Evolutionary conservation across 2,888 invertebrate genomes (phyloP), one percentile per base, ranked within the genome.

Genomic region (Mimachlamys varia): DNA sequence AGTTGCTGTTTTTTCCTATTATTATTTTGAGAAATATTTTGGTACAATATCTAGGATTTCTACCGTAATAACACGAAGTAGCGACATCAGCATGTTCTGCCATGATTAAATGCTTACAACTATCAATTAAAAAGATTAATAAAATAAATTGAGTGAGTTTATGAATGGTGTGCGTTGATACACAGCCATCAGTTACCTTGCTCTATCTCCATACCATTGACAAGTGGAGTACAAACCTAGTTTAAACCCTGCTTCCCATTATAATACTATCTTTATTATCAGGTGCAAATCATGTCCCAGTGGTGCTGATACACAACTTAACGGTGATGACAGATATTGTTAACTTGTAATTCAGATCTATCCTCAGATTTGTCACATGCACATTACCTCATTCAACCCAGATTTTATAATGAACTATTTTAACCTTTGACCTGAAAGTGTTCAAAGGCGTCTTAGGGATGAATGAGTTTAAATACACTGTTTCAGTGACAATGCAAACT

Each of bases 61-160:
- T 76, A 76, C 76, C 76, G 33, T 76, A 76, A 76, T 15, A 76
- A 76, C 27, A 76, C 76, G 5, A 76, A 33, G 76, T 58, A 58
- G 58, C 58, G 58, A 58, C 58, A 58, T 58, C 58, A 58, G 58
- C 58, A 58, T 58, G 58, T 58, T 58, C 76, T 33, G 76, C 33
- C 33, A 33, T 76, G 76, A 76, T 76, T 33, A 76, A 76, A 76
- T 76, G 33, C 76, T 27, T 76, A 76, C 76, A 76, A 76, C 76
- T 76, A 76, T 76, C 76, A 76, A 76, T 76, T 76, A 76, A 76
- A 33, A 76, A 76, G 76, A 76, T 76, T 33, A 76, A 76, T 76
- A 33, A 76, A 76, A 76, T 76, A 76, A 76, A 76, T 76, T 76
- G 76, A 76, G 27, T 12, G 58, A 58, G 76, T 76, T 76, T 76